Evolutionary conservation across 1,140 invertebrate species (phyloP), one percentile per base, ranked within the genome.

Genomic region (silkworm (Bombyx mori)): DNA sequence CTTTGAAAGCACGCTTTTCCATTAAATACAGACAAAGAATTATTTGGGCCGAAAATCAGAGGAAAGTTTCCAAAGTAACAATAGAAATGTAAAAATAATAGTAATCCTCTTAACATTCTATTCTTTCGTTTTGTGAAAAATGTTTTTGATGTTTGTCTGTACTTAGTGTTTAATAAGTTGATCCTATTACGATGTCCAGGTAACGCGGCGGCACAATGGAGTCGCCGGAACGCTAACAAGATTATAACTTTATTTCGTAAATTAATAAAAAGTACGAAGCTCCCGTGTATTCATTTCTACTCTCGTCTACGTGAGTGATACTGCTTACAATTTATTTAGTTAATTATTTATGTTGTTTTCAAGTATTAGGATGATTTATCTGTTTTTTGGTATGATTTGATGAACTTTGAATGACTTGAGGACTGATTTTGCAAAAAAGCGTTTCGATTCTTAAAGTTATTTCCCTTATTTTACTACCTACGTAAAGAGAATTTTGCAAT

Each of bases 101-200:
- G 63, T 77, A 84, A 86, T 73, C 83, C 81, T 86, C 81, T 86
- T 84, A 82, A 72, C 53, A 70, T 75, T 70, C 69, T 65, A 79
- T 83, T 85, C 80, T 81, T 85, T 82, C 71, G 70, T 73, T 70
- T 62, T 62, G 70, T 67, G 60, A 63, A 73, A 35, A 78, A 73
- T 62, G 82, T 78, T 82, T 83, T 85, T 87, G 84, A 87, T 87
- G 84, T 83, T 78, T 72, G 65, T 59, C 26, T 47, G 60, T 84
- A 87, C 84, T 87, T 87, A 84, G 78, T 84, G 74, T 86, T 86
- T 85, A 80, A 83, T 82, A 87, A 83, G 80, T 85, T 86, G 83
- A 86, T 86, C 83, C 83, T 86, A 86, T 86, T 86, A 84, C 73
- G 75, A 75, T 79, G 83, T 78, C 77, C 83, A 86, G 83, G 83